phyloP scores from a whole-genome alignment of 2,888 invertebrate genomes.

The Ecdyonurus torrentis region DNA sequence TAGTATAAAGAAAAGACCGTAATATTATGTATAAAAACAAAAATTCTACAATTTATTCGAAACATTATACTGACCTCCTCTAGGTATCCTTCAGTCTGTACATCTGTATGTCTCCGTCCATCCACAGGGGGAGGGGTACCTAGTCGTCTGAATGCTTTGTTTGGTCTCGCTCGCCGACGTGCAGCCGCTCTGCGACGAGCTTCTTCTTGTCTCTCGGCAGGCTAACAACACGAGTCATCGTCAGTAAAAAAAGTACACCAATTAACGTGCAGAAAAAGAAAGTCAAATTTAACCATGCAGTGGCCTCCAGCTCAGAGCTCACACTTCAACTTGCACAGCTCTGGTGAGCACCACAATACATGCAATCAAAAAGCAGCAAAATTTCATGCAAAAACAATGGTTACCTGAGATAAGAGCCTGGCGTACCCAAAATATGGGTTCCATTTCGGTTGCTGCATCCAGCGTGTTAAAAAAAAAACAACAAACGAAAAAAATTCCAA shows the following conservation, averaged over 20 bases:
- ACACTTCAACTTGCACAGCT: not conserved
- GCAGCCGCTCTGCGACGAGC: conserved; percentile 55
- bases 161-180: conserved; percentile 38
- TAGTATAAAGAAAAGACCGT: no score
- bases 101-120: conserved; percentile 67
- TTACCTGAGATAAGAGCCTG: conserved; percentile 29
- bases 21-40: no score
- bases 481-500: no score
- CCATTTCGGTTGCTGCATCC: conserved; percentile 32
- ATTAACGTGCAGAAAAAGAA: not conserved
- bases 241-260: not conserved
- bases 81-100: conserved; percentile 79
- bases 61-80: conserved; percentile 50
- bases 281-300: not conserved
- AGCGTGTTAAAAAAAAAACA: conserved; percentile 11
- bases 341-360: no score
- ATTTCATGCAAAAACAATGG: not conserved
- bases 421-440: conserved; percentile 38
- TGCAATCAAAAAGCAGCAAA: no score
- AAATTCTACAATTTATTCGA: not conserved
- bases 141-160: conserved; percentile 21
- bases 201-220: conserved; percentile 37
- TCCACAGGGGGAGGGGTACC: conserved; percentile 63
- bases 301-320: not conserved
- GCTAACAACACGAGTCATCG: no score